phyloP scores from a whole-genome alignment of 1,140 invertebrate species.

The Calephelis virginiensis region DNA sequence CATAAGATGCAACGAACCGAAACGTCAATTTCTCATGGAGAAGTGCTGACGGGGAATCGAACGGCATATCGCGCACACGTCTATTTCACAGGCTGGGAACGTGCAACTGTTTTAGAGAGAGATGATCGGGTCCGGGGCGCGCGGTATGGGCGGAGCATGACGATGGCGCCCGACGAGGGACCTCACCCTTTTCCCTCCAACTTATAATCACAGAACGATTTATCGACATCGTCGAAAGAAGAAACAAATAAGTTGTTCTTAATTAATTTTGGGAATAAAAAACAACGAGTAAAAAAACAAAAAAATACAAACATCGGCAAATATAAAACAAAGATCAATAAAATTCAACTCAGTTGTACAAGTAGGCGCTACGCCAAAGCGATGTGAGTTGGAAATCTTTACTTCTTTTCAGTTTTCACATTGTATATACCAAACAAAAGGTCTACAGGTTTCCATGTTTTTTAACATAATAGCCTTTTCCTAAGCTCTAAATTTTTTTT shows the following conservation, averaged over 20 bases:
- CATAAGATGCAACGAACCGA: conserved; percentile 74
- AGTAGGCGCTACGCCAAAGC: not conserved
- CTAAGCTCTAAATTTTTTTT: too few relatives aligned
- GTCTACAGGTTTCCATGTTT: not conserved
- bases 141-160: conserved; percentile 46
- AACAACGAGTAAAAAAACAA: not conserved
- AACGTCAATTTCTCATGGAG: conserved; percentile 58
- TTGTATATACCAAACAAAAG: not conserved
- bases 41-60: conserved; percentile 53
- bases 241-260: conserved; percentile 19
- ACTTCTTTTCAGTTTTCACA: not conserved
- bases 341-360: not conserved
- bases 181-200: conserved; percentile 51
- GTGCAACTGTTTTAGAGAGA: conserved; percentile 57
- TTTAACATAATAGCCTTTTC: too few relatives aligned
- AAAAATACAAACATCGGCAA: not conserved
- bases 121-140: conserved; percentile 26
- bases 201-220: conserved; percentile 64
- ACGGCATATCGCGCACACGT: conserved; percentile 68
- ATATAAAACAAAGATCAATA: not conserved
- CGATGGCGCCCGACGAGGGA: conserved; percentile 49
- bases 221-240: conserved; percentile 47
- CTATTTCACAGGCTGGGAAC: conserved; percentile 53
- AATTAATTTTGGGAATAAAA: conserved; percentile 9
- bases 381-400: not conserved